Base-by-base conservation (phyloP, 2,888 invertebrate genomes). In the Rhagium mordax region DNA sequence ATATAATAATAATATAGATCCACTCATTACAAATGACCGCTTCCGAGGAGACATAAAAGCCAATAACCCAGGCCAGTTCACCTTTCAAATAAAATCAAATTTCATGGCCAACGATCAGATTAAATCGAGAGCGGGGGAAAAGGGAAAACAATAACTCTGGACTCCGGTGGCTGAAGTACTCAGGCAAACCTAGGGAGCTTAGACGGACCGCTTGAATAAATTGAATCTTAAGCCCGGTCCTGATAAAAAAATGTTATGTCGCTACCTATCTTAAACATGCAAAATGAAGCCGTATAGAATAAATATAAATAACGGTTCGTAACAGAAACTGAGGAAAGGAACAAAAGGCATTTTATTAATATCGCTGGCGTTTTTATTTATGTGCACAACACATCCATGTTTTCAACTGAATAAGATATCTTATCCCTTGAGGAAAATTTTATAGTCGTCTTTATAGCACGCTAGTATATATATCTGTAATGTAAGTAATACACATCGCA, bases 161-260 rank as follows among this genome's bases (percentile, higher is more conserved):
- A 47, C 51, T 21, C 20, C 57, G 41, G 55, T 27, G 7, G 47
- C 47, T n/a, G 55, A 24, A 55, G 55, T 66, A 66, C 18, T 66
- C 55, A 2, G 55, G 66, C 21, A 47, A 65, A 69, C 72, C 64
- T 64, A 72, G 68, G 24, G 73, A 27, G 79, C 77, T 78, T 78
- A 79, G 62, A 53, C 66, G 62, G 72, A 64, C 78, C 72, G 67
- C 70, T 74, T 74, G 81, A 82, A 84, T 84, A 83, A 83, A 84
- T 84, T 83, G 84, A 83, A 84, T 82, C 81, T 81, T 83, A 83
- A 84, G 81, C 83, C 78, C 57, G 73, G 76, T 72, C 74, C 77
- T 79, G 84, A 83, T 83, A 83, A 82, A 82, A 72, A 75, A 75
- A 77, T 82, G 80, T 82, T 81, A 82, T 80, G 80, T 75, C 78